Conservation (phyloP, 2,888 invertebrate species). For the Coenonympha arcania region DNA sequence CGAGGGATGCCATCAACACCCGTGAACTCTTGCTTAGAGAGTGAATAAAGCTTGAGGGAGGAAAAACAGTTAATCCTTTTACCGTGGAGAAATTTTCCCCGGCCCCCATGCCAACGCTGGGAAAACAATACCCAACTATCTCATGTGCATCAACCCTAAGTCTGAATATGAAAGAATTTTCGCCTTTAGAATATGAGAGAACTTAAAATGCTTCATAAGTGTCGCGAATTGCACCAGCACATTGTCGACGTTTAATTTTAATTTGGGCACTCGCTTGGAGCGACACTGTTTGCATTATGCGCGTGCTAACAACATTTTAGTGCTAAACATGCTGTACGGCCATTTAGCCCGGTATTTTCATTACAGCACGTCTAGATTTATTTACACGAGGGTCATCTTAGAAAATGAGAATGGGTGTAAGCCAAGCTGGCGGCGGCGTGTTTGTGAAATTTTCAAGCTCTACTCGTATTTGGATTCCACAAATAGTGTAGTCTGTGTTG, state of each 20-base stretch:
- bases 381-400: slow-evolving; percentile 50
- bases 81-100: no score
- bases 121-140: no score
- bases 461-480: slow-evolving; percentile 32
- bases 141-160: not conserved
- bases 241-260: slow-evolving; percentile 21
- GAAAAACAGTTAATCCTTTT: no score
- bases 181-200: not conserved
- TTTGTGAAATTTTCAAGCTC: slow-evolving; percentile 44
- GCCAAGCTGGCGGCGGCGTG: slow-evolving; percentile 39
- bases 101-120: no score
- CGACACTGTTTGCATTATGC: slow-evolving; percentile 24
- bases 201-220: not conserved
- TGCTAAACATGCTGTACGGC: slow-evolving; percentile 33
- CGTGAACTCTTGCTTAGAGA: no score
- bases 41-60: no score
- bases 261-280: slow-evolving; percentile 20
- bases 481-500: not conserved
- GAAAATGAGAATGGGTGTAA: slow-evolving; percentile 49
- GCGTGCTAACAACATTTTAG: slow-evolving; percentile 30
- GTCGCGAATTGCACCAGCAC: slow-evolving; percentile 9
- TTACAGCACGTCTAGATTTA: slow-evolving; percentile 48
- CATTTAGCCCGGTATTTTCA: slow-evolving; percentile 47
- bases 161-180: not conserved
- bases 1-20: no score